Percentiles rank a stretch among this genome's conserved stretches.
These are phyloP conservation scores for Sacculina carcini DNA, from an alignment of 2,888 invertebrate genomes.

Conservation along the genomic window DNA sequence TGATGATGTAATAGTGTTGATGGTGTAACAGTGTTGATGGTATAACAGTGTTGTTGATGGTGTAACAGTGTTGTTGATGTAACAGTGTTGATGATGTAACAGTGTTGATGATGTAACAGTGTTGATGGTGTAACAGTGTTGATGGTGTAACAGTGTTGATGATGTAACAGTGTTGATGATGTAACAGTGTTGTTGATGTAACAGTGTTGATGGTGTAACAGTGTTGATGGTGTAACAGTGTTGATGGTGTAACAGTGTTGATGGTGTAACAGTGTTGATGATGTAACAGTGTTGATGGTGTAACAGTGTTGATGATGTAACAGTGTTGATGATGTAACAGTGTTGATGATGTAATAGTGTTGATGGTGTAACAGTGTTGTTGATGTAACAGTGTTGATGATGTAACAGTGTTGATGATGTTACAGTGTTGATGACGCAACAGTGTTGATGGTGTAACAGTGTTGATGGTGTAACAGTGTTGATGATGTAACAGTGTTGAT, in stretches of 20 bases:
- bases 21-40: slow-evolving; percentile 47
- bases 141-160: slow-evolving; percentile 41
- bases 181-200: neutral
- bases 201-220: slow-evolving; percentile 14
- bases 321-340: slow-evolving; percentile 74
- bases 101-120: no score
- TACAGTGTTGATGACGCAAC: slow-evolving; percentile 74
- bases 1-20: neutral
- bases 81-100: slow-evolving; percentile 74
- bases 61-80: neutral
- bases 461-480: slow-evolving; percentile 33
- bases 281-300: slow-evolving; percentile 34
- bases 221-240: slow-evolving; percentile 72
- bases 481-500: slow-evolving; percentile 43
- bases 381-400: slow-evolving; percentile 38
- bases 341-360: neutral
- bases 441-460: neutral
- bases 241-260: neutral
- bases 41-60: slow-evolving; percentile 31
- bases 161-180: no score
- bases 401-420: neutral
- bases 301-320: slow-evolving; percentile 1
- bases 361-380: slow-evolving; percentile 37
- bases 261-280: slow-evolving; percentile 41
- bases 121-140: neutral